phyloP scores from a whole-genome alignment of 2,113 vertebrate genomes.

The Chamaetylas fuelleborni region DNA sequence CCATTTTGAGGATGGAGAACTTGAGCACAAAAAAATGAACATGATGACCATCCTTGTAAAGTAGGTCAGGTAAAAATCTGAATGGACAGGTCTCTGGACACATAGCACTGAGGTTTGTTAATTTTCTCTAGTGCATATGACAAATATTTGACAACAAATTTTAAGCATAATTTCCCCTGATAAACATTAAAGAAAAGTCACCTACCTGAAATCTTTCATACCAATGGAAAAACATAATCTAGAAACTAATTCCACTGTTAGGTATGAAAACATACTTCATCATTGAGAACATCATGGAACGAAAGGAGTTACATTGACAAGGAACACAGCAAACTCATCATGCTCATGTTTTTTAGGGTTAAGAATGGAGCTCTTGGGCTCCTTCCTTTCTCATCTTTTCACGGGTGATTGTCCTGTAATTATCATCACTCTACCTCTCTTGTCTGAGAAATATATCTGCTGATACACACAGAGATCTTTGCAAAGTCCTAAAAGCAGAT shows the following conservation, averaged over 20 bases:
- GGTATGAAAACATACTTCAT: not conserved
- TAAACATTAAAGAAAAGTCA: not conserved
- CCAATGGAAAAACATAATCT: not conserved
- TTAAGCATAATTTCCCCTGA: not conserved
- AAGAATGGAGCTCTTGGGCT: not conserved
- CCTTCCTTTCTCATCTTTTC: not conserved
- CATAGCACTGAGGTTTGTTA: not conserved
- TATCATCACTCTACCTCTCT: not conserved
- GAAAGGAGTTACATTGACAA: not conserved
- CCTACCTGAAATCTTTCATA: not conserved
- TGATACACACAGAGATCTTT: not conserved
- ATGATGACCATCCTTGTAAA: accelerated
- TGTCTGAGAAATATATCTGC: not conserved
- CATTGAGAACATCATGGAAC: not conserved
- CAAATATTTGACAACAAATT: not conserved
- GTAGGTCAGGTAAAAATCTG: not conserved
- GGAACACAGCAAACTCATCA: not conserved
- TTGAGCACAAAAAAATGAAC: not conserved
- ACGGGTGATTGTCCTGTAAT: not conserved
- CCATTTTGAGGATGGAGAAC: not conserved
- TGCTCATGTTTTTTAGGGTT: not conserved
- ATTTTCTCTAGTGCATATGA: not conserved
- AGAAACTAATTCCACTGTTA: not conserved
- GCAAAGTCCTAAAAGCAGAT: not conserved
- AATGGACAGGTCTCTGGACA: not conserved